These are phyloP conservation scores for Drosophila kikkawai DNA, from an alignment of 1,140 invertebrate genomes.

Conservation along the genomic window DNA sequence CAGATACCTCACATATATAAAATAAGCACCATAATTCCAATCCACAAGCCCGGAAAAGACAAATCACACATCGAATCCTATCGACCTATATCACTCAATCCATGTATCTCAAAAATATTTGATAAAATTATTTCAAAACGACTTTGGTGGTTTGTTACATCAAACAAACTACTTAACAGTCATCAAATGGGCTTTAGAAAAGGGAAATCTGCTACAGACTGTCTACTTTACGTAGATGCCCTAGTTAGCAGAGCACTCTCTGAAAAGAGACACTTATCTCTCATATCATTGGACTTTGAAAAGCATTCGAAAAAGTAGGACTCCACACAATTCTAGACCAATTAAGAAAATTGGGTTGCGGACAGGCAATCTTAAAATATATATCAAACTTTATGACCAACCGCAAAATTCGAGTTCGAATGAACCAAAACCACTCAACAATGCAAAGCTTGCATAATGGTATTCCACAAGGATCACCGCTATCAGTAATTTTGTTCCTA, in stretches of 20 bases:
- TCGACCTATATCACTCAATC: background rate
- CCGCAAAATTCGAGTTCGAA: background rate
- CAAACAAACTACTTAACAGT: conserved; percentile 7
- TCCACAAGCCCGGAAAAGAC: background rate
- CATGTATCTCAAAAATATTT: background rate
- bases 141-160: conserved; percentile 5
- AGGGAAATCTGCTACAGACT: conserved; percentile 1
- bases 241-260: background rate
- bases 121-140: background rate
- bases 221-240: conserved; percentile 5
- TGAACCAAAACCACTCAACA: background rate
- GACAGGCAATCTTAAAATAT: background rate
- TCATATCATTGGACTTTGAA: background rate
- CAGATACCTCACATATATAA: background rate
- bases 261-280: background rate
- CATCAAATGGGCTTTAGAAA: conserved; percentile 1
- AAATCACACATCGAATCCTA: background rate
- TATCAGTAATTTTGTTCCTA: background rate
- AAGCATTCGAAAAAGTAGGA: background rate
- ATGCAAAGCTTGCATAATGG: background rate
- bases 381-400: background rate
- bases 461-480: background rate
- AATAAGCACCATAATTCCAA: background rate
- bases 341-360: background rate
- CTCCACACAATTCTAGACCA: background rate